Conservation (phyloP, 2,797 vertebrate genomes). For the Orientallactaga sibirica region DNA sequence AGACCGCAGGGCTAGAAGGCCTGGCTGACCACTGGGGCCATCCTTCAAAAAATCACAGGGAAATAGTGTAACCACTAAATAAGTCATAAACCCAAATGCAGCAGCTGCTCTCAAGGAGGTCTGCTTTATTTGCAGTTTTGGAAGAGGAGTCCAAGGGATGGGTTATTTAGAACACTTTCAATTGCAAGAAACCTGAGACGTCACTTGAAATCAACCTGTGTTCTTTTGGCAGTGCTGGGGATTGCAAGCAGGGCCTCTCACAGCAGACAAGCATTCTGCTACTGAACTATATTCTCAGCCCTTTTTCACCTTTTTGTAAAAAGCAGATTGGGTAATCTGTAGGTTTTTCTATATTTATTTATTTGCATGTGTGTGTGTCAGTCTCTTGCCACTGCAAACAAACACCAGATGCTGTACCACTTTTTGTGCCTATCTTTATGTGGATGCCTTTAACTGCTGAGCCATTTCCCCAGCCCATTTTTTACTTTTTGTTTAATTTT, state of each 20-base stretch:
- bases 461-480: too few species aligned
- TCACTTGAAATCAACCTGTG: background rate
- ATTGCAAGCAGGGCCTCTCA: too few species aligned
- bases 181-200: background rate
- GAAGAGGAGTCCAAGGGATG: slow-evolving; percentile 17
- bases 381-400: too few species aligned
- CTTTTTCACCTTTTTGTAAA: background rate
- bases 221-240: too few species aligned
- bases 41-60: slow-evolving; percentile 44
- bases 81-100: slow-evolving; percentile 41
- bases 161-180: background rate
- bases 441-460: too few species aligned
- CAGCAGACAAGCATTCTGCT: background rate
- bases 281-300: background rate
- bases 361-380: too few species aligned
- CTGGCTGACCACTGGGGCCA: slow-evolving; percentile 47
- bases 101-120: slow-evolving; percentile 14
- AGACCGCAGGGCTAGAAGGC: background rate
- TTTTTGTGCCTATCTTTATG: too few species aligned
- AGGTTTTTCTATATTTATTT: too few species aligned
- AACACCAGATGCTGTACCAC: too few species aligned
- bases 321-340: too few species aligned
- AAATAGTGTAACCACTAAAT: slow-evolving; percentile 50
- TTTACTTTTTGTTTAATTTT: background rate
- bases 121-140: slow-evolving; percentile 31